Evolutionary conservation across 2,888 invertebrate genomes (phyloP).

Genomic region (Dolichopus griseipennis): DNA sequence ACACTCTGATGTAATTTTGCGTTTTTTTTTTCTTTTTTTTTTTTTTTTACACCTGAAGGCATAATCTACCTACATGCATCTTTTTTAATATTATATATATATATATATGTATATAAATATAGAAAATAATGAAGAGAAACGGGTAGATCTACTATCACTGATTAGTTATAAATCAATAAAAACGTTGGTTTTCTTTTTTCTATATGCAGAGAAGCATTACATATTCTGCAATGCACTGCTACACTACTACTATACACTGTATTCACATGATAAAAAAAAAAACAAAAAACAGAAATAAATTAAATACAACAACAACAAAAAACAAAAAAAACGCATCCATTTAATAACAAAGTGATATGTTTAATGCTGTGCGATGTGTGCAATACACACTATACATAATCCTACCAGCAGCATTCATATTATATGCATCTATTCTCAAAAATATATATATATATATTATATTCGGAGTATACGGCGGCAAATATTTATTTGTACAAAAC

Average conservation of each 20-base stretch:
- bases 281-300: neutral
- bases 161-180: neutral
- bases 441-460: neutral
- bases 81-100: neutral
- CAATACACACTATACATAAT: too few relatives aligned
- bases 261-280: too few relatives aligned
- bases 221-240: too few relatives aligned
- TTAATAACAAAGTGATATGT: neutral
- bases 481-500: neutral
- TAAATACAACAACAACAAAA: neutral
- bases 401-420: too few relatives aligned
- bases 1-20: neutral
- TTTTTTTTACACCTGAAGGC: neutral
- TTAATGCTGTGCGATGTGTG: too few relatives aligned
- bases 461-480: neutral
- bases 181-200: neutral
- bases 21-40: neutral
- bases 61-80: constrained; percentile 6
- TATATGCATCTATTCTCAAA: neutral
- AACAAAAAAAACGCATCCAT: too few relatives aligned
- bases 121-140: neutral
- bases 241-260: too few relatives aligned
- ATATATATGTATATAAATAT: neutral
- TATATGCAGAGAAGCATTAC: neutral
- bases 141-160: neutral